A percentile compares a stretch with the other conserved stretches of the same genome.
Conservation (phyloP, 2,888 invertebrate genomes). For the Eulithis prunata region DNA sequence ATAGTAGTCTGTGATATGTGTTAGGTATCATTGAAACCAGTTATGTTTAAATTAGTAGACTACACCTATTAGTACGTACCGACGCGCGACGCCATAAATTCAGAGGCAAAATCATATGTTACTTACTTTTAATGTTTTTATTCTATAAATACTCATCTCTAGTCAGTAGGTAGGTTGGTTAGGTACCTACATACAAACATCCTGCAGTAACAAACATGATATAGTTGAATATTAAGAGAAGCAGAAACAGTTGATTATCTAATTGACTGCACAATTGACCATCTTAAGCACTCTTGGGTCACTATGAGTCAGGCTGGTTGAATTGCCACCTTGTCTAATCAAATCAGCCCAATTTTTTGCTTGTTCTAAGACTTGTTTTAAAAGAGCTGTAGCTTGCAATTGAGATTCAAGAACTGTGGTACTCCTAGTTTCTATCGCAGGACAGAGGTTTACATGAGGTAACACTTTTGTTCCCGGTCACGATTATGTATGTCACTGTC, state of each 20-base stretch:
- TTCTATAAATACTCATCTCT: slow-evolving; percentile 5
- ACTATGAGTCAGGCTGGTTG: slow-evolving; percentile 60
- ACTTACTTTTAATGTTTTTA: slow-evolving; percentile 1
- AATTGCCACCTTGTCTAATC: slow-evolving; percentile 20
- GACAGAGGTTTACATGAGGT: too few relatives aligned
- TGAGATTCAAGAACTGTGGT: too few relatives aligned
- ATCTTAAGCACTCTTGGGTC: slow-evolving; percentile 66
- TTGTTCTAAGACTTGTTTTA: too few relatives aligned
- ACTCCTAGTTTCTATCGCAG: too few relatives aligned
- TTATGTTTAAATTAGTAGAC: slow-evolving; percentile 11
- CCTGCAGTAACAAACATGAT: slow-evolving; percentile 57
- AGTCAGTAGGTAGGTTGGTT: background rate
- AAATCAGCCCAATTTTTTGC: background rate
- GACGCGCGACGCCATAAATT: too few relatives aligned
- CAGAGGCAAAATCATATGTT: background rate
- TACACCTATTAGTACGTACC: too few relatives aligned
- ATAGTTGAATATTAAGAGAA: slow-evolving; percentile 64
- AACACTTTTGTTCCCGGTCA: too few relatives aligned
- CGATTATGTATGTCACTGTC: too few relatives aligned
- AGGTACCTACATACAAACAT: slow-evolving; percentile 40
- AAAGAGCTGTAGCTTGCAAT: too few relatives aligned
- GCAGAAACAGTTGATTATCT: slow-evolving; percentile 76
- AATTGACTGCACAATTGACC: slow-evolving; percentile 76
- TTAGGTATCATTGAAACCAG: background rate
- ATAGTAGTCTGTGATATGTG: too few relatives aligned